phyloP scores from a whole-genome alignment of 2,888 invertebrate genomes.

The Clivina fossor region DNA sequence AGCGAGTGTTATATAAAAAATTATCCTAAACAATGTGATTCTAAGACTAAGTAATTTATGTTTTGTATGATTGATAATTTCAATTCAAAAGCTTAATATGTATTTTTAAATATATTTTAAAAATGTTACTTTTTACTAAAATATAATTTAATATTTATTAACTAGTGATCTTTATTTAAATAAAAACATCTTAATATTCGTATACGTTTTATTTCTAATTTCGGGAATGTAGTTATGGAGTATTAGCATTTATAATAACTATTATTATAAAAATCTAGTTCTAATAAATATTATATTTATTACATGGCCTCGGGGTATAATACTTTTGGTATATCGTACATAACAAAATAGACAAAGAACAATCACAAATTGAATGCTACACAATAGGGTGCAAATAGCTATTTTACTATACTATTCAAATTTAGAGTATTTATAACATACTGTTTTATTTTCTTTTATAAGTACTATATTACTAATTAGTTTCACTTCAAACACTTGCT shows the following conservation, averaged over 20 bases:
- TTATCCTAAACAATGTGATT: background rate
- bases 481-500: too few relatives aligned
- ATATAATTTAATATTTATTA: background rate
- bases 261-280: too few relatives aligned
- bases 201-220: too few relatives aligned
- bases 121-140: background rate
- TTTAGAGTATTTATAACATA: too few relatives aligned
- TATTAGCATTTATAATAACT: too few relatives aligned
- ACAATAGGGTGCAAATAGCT: too few relatives aligned
- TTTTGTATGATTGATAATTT: background rate
- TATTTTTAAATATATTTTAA: background rate
- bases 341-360: background rate
- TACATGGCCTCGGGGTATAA: conserved; percentile 22
- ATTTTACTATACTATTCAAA: too few relatives aligned
- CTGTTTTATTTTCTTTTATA: too few relatives aligned
- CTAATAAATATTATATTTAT: conserved; percentile 28
- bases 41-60: background rate
- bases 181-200: too few relatives aligned
- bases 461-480: too few relatives aligned
- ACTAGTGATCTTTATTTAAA: too few relatives aligned
- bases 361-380: conserved; percentile 23
- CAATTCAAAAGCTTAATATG: background rate
- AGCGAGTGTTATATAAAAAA: conserved; percentile 26
- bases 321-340: conserved; percentile 30
- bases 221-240: too few relatives aligned